A percentile compares a stretch with the other conserved stretches of the same genome.
phyloP scores from a whole-genome alignment of 2,888 invertebrate species.

The Mactromeris polynyma region DNA sequence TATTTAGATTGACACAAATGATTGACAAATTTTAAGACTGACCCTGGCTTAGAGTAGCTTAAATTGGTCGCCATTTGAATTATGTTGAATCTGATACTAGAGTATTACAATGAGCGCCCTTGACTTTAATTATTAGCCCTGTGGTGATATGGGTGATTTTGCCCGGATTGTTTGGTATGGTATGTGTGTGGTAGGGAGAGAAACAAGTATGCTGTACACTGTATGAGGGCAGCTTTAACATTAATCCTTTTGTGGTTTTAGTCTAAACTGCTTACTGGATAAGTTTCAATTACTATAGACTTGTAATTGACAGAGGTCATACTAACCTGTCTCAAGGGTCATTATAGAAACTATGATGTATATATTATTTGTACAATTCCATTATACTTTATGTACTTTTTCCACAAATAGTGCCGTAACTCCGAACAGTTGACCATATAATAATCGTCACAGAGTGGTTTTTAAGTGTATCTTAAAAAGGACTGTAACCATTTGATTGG shows the following conservation, averaged over 20 bases:
- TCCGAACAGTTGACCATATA: too few relatives aligned
- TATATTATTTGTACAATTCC: not conserved
- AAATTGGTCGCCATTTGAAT: slow-evolving; percentile 1
- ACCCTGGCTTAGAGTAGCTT: slow-evolving; percentile 5
- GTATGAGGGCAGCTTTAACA: not conserved
- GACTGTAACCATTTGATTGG: too few relatives aligned
- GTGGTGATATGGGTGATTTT: not conserved
- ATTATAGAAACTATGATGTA: not conserved
- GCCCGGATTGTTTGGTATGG: not conserved
- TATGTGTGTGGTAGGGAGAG: not conserved
- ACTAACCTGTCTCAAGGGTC: not conserved
- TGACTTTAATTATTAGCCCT: not conserved
- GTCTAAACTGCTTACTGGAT: not conserved
- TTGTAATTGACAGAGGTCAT: slow-evolving; percentile 10
- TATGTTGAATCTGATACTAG: not conserved
- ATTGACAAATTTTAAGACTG: not conserved
- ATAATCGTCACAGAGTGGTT: too few relatives aligned
- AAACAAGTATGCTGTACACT: not conserved
- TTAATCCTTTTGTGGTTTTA: not conserved
- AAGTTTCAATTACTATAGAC: not conserved
- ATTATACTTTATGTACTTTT: slow-evolving; percentile 1
- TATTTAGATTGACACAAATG: slow-evolving; percentile 5
- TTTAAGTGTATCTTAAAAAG: too few relatives aligned
- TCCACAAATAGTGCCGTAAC: not conserved
- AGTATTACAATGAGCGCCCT: not conserved